Percentiles rank a stretch among this genome's conserved stretches.
Conservation (phyloP, 2,888 invertebrate species). For the Kryphioiulus occultus region DNA sequence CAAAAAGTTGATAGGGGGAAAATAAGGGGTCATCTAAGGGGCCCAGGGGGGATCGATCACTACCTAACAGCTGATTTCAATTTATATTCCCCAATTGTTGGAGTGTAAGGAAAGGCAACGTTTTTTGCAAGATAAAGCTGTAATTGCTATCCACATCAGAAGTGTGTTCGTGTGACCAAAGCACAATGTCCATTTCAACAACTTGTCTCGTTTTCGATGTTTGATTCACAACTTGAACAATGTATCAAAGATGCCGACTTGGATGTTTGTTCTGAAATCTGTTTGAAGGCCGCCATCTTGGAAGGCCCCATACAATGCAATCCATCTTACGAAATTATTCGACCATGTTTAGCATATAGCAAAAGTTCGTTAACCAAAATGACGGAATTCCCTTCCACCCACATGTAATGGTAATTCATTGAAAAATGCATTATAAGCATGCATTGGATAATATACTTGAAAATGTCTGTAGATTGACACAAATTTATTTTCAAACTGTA, state of each 20-base stretch:
- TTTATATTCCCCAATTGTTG: neutral
- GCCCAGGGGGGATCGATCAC: conserved; percentile 20
- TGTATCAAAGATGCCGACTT: neutral
- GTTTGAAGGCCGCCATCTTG: too few species aligned
- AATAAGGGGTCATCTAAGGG: neutral
- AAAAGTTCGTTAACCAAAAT: too few species aligned
- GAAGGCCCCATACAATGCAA: too few species aligned
- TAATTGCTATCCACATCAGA: neutral
- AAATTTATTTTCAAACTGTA: too few species aligned
- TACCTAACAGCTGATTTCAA: neutral
- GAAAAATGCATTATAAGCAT: too few species aligned
- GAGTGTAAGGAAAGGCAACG: neutral
- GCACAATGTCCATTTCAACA: neutral
- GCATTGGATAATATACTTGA: too few species aligned
- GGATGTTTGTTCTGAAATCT: neutral
- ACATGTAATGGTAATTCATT: too few species aligned
- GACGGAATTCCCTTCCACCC: too few species aligned
- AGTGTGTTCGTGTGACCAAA: neutral
- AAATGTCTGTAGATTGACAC: too few species aligned
- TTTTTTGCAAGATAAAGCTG: neutral
- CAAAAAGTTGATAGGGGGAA: neutral
- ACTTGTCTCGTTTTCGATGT: neutral
- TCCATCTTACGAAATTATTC: too few species aligned
- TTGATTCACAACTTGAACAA: neutral
- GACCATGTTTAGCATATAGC: too few species aligned